Evolutionary conservation across 2,888 invertebrate species (phyloP), one percentile per base, ranked within the genome.

Genomic region (Hydraecia micacea): DNA sequence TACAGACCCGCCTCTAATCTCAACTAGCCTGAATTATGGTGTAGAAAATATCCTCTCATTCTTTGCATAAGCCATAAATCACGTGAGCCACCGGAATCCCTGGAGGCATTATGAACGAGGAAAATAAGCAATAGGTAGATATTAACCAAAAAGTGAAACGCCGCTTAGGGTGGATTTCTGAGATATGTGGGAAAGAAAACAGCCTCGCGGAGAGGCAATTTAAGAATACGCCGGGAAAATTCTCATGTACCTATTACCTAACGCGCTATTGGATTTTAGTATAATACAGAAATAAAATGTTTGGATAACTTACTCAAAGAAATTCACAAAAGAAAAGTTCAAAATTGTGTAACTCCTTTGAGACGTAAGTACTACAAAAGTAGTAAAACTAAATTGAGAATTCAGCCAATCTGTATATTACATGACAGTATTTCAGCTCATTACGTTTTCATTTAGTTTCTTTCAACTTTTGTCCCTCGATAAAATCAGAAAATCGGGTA

Each of bases 11-110:
- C 91, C 92, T 94, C 93, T 95, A 95, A 95, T 96, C 95, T 95
- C 94, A 94, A 95, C 94, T 95, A 95, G 92, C 93, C 92, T 95
- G 95, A 96, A 95, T 96, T 96, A 96, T 95, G 94, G 94, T 94
- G 94, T 92, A 94, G 95, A 95, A 95, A 95, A 96, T 95, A 96
- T 95, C 93, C 94, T 94, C 95, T 95, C 93, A 94, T 95, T 96
- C 95, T 96, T 95, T 95, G 95, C 96, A 96, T 96, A 95, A 94
- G 93, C 92, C 91, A 95, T 96, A 96, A 96, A 96, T 96, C 96
- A 96, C 93, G 90, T 89, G 92, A 92, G 92, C 93, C 90, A 93
- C 93, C 92, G 93, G 94, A 94, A 94, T 94, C 95, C 95, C 95
- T 91, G 81, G 92, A 87, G 94, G 93, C 92, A 93, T 94, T 95